These are phyloP conservation scores for Macrocentrus cingulum DNA, from an alignment of 1,140 invertebrate species.

Conservation along the genomic window DNA sequence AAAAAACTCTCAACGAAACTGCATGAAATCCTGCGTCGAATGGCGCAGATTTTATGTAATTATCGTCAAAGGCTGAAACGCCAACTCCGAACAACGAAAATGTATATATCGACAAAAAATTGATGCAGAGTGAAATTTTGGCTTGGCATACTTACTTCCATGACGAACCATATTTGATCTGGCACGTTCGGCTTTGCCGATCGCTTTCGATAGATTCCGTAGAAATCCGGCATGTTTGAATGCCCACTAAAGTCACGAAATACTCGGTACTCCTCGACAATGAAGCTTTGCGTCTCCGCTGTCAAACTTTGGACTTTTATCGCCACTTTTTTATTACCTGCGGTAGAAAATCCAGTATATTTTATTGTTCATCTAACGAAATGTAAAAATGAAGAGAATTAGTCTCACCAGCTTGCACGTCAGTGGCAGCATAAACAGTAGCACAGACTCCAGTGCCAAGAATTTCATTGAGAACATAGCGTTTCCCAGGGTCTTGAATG, in stretches of 20 bases:
- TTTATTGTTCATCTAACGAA: slow-evolving; percentile 4
- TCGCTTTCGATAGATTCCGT: slow-evolving; percentile 77
- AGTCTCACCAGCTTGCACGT: slow-evolving; percentile 66
- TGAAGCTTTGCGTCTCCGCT: slow-evolving; percentile 68
- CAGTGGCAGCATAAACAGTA: slow-evolving; percentile 73
- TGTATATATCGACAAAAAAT: too few relatives aligned
- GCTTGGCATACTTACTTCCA: slow-evolving; percentile 84
- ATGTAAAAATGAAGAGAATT: too few relatives aligned
- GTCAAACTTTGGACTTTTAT: slow-evolving; percentile 79
- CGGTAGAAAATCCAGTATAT: slow-evolving; percentile 12
- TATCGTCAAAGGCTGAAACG: too few relatives aligned
- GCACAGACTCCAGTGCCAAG: slow-evolving; percentile 76
- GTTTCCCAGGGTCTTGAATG: slow-evolving; percentile 67
- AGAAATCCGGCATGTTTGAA: slow-evolving; percentile 81
- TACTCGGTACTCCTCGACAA: slow-evolving; percentile 85
- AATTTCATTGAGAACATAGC: slow-evolving; percentile 67
- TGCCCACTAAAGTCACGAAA: slow-evolving; percentile 76
- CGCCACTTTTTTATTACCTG: slow-evolving; percentile 70
- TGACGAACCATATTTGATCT: slow-evolving; percentile 85
- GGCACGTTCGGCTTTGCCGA: slow-evolving; percentile 59
- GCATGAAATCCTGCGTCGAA: too few relatives aligned
- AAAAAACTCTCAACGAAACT: too few relatives aligned
- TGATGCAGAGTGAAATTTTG: too few relatives aligned
- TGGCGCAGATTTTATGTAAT: too few relatives aligned
- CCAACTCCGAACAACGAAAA: too few relatives aligned